Base-by-base conservation (phyloP, 2,888 invertebrate species). In the Litoditis marina region DNA sequence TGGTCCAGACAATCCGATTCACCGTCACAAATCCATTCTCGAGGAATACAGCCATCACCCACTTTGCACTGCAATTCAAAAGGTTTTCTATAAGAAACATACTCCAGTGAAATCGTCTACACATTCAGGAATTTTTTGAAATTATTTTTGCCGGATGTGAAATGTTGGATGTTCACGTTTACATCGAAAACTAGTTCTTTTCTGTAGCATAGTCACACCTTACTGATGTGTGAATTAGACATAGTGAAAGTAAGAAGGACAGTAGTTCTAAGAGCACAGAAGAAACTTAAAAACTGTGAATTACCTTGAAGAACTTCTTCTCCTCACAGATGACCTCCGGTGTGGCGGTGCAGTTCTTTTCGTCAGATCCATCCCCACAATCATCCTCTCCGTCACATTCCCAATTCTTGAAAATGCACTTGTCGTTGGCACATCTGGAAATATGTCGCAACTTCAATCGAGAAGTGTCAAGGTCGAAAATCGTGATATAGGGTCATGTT, bases 1-100 rank as follows among this genome's bases (percentile, higher is more conserved):
- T 76, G 78, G 63, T 81, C 81, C 16, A 72, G 65, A 57, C 81
- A 81, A 51, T 80, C 79, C n/a, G 69, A 66, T 47, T 81, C 80
- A 7, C 75, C 76, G 56, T 81, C 80, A 51, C 81, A 82, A 16
- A 51, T 49, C 81, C 81, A 81, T 46, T 69, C 66, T 25, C 28
- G 54, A 28, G 78, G 78, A 42, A 81, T 75, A 63, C 81, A 81
- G 57, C 78, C 78, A 22, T 74, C 61, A 8, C 69, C 74, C 2
- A 71, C 58, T 19, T 65, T 57, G 46, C 81, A 81, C 78, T 79
- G 64, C 54, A 78, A 72, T 32, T 31, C n/a, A n/a, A n/a, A n/a
- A n/a, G n/a, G n/a, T n/a, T n/a, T n/a, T n/a, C n/a, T n/a, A n/a
- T n/a, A n/a, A n/a, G n/a, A n/a, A n/a, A n/a, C n/a, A n/a, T n/a